Evolutionary conservation across 2,888 invertebrate species (phyloP).

Genomic region (Pantelozetes paolii): DNA sequence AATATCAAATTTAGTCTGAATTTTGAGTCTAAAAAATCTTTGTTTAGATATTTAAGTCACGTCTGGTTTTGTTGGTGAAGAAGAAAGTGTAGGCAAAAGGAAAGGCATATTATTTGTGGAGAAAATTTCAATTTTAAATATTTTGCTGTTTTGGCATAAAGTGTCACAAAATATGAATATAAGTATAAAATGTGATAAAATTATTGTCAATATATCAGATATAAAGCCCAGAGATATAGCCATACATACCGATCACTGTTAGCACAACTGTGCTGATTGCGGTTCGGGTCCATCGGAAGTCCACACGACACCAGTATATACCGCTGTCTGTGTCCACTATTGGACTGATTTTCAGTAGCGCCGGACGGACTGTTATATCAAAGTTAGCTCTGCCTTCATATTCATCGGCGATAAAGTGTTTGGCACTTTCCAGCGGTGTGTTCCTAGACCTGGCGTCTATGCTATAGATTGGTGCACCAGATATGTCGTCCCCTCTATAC

Average conservation of each 20-base stretch:
- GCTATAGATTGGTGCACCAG: constrained; percentile 43
- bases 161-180: not conserved
- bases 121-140: no score
- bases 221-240: not conserved
- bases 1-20: no score
- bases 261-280: constrained; percentile 39
- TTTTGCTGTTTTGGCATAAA: not conserved
- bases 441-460: constrained; percentile 38
- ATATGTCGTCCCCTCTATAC: constrained; percentile 42
- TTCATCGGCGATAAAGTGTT: constrained; percentile 35
- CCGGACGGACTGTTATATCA: constrained; percentile 35
- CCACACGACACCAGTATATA: constrained; percentile 41
- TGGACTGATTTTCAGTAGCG: constrained; percentile 16
- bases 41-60: not conserved
- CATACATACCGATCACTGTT: constrained; percentile 42
- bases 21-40: not conserved
- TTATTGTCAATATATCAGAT: no score
- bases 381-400: constrained; percentile 25
- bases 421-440: constrained; percentile 37
- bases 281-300: constrained; percentile 42
- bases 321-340: constrained; percentile 23
- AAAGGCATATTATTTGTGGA: no score
- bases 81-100: no score
- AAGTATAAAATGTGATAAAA: no score
- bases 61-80: not conserved